Percentiles rank a stretch among this genome's conserved stretches.
These are phyloP conservation scores for Chloebia gouldiae DNA, from an alignment of 2,113 vertebrate species.

Conservation along the genomic window DNA sequence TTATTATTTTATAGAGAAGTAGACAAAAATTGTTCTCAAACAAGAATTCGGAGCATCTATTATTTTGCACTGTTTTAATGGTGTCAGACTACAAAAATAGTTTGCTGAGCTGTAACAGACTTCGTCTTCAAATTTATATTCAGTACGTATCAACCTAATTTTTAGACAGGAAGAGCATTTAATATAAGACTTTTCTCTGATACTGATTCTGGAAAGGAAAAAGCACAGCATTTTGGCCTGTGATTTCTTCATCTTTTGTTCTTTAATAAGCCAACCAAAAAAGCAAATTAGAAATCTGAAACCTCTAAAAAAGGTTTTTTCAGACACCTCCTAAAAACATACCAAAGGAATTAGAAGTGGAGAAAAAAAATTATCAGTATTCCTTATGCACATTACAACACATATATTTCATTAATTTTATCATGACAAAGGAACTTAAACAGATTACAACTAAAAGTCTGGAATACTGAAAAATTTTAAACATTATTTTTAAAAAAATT, in stretches of 20 bases:
- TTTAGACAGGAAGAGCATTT: neutral
- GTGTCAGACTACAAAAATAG: neutral
- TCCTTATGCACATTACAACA: neutral
- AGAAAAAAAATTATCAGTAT: neutral
- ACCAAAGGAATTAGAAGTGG: neutral
- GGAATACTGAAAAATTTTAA: neutral
- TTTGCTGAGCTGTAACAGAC: neutral
- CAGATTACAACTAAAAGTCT: neutral
- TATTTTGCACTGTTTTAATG: neutral
- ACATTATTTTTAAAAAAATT: neutral
- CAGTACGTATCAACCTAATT: neutral
- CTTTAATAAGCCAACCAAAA: neutral
- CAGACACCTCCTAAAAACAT: neutral
- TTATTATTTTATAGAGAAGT: neutral
- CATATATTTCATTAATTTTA: rapidly evolving
- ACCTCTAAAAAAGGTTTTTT: neutral
- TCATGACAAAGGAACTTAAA: neutral
- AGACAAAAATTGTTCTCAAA: neutral
- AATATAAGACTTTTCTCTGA: neutral
- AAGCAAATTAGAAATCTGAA: neutral
- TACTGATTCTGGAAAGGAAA: neutral
- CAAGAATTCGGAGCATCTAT: neutral
- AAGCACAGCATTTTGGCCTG: neutral
- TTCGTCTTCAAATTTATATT: neutral
- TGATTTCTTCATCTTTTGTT: neutral